These are phyloP conservation scores for Microchrysa polita DNA, from an alignment of 2,888 invertebrate genomes.

Conservation along the genomic window DNA sequence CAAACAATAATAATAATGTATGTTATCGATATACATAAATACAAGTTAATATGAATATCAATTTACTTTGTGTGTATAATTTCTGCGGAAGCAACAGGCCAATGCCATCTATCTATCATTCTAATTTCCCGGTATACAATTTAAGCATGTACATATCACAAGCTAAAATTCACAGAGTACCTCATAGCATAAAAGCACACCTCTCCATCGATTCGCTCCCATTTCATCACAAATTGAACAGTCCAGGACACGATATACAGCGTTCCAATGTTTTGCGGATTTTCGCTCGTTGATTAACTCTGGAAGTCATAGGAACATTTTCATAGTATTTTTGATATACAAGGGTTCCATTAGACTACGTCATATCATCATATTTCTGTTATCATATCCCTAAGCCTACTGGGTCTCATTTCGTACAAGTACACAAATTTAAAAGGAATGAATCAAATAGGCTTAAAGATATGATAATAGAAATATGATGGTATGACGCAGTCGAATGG, in stretches of 20 bases:
- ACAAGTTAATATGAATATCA: slow-evolving; percentile 37
- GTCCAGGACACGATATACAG: slow-evolving; percentile 36
- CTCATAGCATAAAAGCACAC: background rate
- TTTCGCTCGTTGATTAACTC: slow-evolving; percentile 32
- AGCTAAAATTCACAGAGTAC: too few species aligned
- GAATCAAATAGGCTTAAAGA: too few species aligned
- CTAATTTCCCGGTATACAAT: too few species aligned
- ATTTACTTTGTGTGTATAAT: too few species aligned
- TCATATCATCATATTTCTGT: too few species aligned
- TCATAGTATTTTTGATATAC: background rate
- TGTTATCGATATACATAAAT: slow-evolving; percentile 40
- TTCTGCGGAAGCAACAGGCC: too few species aligned
- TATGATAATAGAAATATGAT: too few species aligned
- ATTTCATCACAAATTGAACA: slow-evolving; percentile 26
- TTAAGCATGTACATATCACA: too few species aligned
- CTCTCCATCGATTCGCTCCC: too few species aligned
- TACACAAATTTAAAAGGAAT: background rate
- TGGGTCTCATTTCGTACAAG: background rate
- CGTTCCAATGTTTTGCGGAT: slow-evolving; percentile 37
- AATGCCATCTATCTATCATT: too few species aligned
- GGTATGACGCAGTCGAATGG: too few species aligned
- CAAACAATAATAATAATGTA: slow-evolving; percentile 34
- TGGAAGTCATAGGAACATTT: background rate
- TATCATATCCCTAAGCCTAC: too few species aligned
- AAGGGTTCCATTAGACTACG: background rate